Conservation (phyloP, 2,888 invertebrate genomes). For the Opisthograptis luteolata region DNA sequence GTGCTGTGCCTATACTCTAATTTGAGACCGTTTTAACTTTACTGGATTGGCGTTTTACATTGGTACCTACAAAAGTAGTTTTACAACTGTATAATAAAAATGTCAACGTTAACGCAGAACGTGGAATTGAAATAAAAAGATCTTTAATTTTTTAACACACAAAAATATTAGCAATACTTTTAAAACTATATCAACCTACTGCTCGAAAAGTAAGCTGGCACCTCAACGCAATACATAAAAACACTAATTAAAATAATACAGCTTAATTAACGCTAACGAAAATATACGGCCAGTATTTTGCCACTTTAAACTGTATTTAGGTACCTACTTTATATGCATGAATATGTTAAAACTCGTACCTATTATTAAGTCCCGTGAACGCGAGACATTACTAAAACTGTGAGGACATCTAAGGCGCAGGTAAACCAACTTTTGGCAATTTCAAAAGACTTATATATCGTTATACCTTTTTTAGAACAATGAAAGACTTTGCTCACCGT, state of each 20-base stretch:
- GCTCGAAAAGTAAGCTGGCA: neutral
- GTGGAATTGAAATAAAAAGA: neutral
- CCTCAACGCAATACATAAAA: neutral
- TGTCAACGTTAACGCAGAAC: neutral
- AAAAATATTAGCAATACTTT: neutral
- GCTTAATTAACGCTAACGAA: conserved; percentile 18
- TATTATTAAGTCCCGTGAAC: conserved; percentile 25
- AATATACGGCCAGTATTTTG: conserved; percentile 5
- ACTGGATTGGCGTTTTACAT: conserved; percentile 9
- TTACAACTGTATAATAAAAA: neutral
- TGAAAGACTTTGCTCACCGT: neutral
- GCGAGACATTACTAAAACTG: conserved; percentile 27
- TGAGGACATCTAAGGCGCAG: conserved; percentile 5
- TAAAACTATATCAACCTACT: neutral
- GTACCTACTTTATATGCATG: conserved; percentile 34
- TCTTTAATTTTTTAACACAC: neutral
- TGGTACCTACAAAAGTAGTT: too few relatives aligned
- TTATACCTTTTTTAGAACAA: conserved; percentile 10
- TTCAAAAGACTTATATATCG: too few relatives aligned
- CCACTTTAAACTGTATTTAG: conserved; percentile 12
- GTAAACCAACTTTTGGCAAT: conserved; percentile 16
- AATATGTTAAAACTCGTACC: conserved; percentile 35
- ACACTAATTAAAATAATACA: conserved; percentile 17
- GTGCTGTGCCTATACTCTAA: conserved; percentile 20
- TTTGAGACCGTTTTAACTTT: conserved; percentile 27